Conservation (phyloP, 2,113 vertebrate genomes). For the Pseudorectes ferrugineus region DNA sequence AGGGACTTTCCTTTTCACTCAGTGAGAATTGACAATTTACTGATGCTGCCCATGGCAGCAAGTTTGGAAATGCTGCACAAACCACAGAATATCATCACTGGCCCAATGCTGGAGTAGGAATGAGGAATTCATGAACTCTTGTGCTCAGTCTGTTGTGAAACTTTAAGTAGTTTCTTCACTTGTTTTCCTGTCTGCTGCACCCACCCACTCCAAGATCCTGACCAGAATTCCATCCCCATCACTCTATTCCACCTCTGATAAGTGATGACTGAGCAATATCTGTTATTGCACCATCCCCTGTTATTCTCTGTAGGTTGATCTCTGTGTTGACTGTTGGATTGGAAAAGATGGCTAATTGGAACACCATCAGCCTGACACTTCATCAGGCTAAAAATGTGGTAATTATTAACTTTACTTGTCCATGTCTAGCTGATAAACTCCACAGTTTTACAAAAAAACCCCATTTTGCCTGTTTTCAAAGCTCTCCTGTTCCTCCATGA, state of each 20-base stretch:
- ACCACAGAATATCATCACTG: not conserved
- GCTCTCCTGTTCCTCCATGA: not conserved
- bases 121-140: not conserved
- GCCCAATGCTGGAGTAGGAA: not conserved
- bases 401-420: not conserved
- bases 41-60: not conserved
- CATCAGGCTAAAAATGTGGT: not conserved
- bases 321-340: not conserved
- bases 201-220: not conserved
- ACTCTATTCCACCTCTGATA: not conserved
- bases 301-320: not conserved
- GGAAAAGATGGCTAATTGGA: not conserved
- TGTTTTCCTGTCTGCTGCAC: not conserved
- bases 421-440: not conserved
- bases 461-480: not conserved
- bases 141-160: not conserved
- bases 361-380: not conserved
- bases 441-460: not conserved
- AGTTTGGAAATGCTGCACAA: not conserved
- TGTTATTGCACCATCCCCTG: not conserved
- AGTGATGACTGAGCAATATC: not conserved
- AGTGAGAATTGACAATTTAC: not conserved
- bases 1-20: not conserved
- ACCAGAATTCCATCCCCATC: not conserved
- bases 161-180: not conserved